Evolutionary conservation across 2,888 invertebrate genomes (phyloP).

Genomic region (Mongoloraphidia duomilia): DNA sequence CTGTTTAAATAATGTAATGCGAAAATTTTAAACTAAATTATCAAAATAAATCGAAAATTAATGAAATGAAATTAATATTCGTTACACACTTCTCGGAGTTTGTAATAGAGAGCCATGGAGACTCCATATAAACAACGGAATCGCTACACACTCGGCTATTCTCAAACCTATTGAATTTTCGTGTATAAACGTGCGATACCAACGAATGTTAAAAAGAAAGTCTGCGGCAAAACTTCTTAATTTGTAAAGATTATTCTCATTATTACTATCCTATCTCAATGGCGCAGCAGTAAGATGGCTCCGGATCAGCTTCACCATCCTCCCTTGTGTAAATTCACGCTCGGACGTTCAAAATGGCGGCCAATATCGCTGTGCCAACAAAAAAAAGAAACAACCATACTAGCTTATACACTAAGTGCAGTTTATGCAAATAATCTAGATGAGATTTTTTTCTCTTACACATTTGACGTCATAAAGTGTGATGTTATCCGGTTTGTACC

Average conservation of each 20-base stretch:
- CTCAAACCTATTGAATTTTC: no score
- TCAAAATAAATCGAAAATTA: no score
- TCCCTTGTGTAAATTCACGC: conserved; percentile 21
- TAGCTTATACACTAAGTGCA: conserved; percentile 24
- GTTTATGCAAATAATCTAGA: conserved; percentile 36
- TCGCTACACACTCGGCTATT: no score
- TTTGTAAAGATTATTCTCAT: conserved; percentile 31
- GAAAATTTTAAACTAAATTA: no score
- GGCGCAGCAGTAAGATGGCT: conserved; percentile 18
- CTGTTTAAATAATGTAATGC: no score
- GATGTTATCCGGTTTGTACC: conserved; percentile 25
- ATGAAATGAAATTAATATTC: no score
- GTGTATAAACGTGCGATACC: no score
- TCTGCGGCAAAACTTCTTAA: conserved; percentile 27
- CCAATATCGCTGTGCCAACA: conserved; percentile 14
- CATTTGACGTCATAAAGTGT: conserved; percentile 25
- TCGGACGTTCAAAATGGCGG: conserved; percentile 16
- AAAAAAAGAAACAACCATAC: conserved; percentile 6
- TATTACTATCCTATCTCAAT: conserved; percentile 30
- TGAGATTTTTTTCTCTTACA: conserved; percentile 30
- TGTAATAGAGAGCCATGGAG: no score
- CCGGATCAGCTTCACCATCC: neutral
- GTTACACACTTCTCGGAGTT: no score
- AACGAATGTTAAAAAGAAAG: conserved; percentile 1
- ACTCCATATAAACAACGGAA: no score